Evolutionary conservation across 2,888 invertebrate species (phyloP).

Genomic region (Sminthurides aquaticus): DNA sequence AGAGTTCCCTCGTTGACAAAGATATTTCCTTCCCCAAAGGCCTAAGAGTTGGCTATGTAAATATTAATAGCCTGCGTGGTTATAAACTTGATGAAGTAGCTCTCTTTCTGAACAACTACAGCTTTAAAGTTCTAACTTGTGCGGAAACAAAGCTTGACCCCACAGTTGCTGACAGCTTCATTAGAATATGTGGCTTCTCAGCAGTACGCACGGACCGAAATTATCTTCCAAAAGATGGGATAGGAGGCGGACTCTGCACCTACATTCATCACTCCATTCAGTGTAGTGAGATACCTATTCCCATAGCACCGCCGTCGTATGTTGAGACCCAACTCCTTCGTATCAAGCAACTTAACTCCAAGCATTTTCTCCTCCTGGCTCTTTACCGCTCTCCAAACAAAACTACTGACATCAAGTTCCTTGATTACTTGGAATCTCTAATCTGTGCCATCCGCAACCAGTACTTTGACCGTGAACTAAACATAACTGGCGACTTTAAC

Average conservation of each 20-base stretch:
- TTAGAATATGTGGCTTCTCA: background rate
- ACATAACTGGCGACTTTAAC: background rate
- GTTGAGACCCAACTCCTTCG: background rate
- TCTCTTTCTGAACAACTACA: background rate
- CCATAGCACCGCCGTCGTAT: background rate
- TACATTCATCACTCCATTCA: background rate
- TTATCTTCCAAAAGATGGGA: background rate
- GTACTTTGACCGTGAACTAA: background rate
- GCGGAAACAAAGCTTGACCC: background rate
- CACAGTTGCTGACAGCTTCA: background rate
- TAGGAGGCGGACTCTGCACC: background rate
- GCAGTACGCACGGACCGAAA: background rate
- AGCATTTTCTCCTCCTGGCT: background rate
- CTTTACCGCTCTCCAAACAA: background rate
- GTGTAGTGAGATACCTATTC: background rate
- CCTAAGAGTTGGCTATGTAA: background rate
- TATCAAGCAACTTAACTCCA: background rate
- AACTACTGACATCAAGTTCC: background rate
- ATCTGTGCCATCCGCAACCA: background rate
- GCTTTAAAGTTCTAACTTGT: background rate
- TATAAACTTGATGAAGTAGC: background rate
- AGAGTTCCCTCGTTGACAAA: too few species aligned
- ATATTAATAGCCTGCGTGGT: background rate
- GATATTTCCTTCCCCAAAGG: background rate
- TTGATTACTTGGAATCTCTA: background rate